phyloP scores from a whole-genome alignment of 2,797 vertebrate genomes.

The Columba guinea region DNA sequence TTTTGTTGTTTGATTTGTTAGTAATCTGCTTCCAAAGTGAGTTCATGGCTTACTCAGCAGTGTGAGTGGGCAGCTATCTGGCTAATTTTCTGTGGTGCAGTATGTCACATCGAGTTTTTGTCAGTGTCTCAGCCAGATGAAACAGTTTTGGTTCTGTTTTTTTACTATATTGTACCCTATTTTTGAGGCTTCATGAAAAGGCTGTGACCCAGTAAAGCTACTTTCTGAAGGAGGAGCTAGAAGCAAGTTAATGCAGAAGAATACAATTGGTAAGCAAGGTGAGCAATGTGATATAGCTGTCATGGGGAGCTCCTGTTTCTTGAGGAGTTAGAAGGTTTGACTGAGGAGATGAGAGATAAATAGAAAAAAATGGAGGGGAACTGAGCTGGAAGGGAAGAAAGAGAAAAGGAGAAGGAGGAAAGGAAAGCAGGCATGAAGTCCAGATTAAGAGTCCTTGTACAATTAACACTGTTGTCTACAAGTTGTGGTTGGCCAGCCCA shows the following conservation, averaged over 20 bases:
- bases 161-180: background rate
- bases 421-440: background rate
- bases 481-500: background rate
- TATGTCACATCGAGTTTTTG: background rate
- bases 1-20: background rate
- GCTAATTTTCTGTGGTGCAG: background rate
- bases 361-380: background rate
- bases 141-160: background rate
- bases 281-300: background rate
- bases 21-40: background rate
- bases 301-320: background rate
- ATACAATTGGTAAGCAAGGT: background rate
- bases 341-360: background rate
- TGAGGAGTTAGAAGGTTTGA: background rate
- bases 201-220: background rate
- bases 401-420: background rate
- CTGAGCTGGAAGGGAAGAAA: background rate
- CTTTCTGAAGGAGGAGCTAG: background rate
- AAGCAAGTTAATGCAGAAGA: background rate
- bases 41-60: background rate
- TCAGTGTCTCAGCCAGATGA: background rate
- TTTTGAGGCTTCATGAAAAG: background rate
- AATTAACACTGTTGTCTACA: background rate
- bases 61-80: background rate
- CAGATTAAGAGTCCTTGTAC: background rate